Base-by-base conservation (phyloP, 2,797 vertebrate species). In the Acanthornis magna region DNA sequence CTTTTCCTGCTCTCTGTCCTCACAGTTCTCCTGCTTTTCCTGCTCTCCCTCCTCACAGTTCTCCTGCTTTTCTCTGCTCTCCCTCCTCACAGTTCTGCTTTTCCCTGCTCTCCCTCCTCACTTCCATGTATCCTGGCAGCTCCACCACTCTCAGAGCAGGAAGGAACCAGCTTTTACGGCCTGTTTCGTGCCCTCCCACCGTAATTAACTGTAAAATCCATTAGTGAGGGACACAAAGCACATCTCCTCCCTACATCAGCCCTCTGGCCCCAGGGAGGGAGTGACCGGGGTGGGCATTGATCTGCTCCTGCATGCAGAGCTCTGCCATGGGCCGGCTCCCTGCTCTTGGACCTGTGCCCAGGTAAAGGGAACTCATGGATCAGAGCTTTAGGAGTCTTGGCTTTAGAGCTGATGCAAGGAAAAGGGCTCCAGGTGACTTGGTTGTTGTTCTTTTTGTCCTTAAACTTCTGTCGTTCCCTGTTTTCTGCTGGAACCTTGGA, bases 131-230 rank as follows among this genome's bases (percentile, higher is more conserved):
- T 91, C 75, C 68, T 51, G 81, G 89, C 78, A 77, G 68, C 88
- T 57, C 26, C 16, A 11, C 42, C 58, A 4, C 61, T 54, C 50
- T 70, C 38, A n/a, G 57, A 94, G 81, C 91, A 94, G n/a, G 72
- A 89, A 68, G 62, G 89, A 88, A 60, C 54, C 88, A 92, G 91
- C 76, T 93, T 96, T 94, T 89, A 53, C 70, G 84, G 72, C 89
- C 87, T 90, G 88, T 66, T 94, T 62, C 75, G 60, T 83, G 78
- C 67, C 48, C 62, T 94, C 92, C 62, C 88, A n/a, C n/a, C n/a
- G n/a, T 95, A 93, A 97, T 95, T 86, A 94, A 86, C 76, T 96
- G 87, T 81, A 92, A 96, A 96, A 95, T 93, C 95, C 88, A 73
- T 96, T 91, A 50, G 22, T 50, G 95, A 94, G 91, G 76, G 79